phyloP scores from a whole-genome alignment of 1,140 invertebrate species.

The Euwallacea fornicatus region DNA sequence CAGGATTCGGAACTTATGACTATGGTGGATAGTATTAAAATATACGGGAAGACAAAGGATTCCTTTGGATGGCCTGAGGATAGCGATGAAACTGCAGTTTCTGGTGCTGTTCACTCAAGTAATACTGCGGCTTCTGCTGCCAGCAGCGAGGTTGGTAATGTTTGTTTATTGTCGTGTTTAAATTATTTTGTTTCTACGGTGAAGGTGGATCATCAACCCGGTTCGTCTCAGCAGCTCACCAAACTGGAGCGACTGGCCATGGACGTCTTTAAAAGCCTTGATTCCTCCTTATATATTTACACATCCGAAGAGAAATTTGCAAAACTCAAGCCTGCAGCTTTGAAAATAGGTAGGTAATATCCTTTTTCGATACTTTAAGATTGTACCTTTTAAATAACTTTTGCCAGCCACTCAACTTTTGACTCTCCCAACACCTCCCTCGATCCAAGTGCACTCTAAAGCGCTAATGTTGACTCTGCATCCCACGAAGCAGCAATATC shows the following conservation, averaged over 20 bases:
- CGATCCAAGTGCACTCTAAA: conserved; percentile 76
- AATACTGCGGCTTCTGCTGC: conserved; percentile 47
- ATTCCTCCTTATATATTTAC: conserved; percentile 44
- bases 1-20: conserved; percentile 41
- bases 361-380: too few relatives aligned
- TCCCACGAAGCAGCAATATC: conserved; percentile 70
- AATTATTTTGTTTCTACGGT: not conserved
- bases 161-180: not conserved
- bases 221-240: conserved; percentile 54
- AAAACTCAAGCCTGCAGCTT: conserved; percentile 60
- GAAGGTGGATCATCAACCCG: conserved; percentile 51
- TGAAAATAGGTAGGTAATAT: conserved; percentile 59
- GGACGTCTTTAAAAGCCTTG: conserved; percentile 35
- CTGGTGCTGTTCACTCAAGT: conserved; percentile 41
- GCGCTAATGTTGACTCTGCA: conserved; percentile 82
- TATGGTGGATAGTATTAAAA: conserved; percentile 56
- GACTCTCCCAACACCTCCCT: conserved; percentile 77
- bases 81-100: conserved; percentile 71
- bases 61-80: conserved; percentile 97
- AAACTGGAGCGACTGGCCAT: conserved; percentile 55
- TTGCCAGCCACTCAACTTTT: conserved; percentile 70
- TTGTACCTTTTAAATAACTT: not conserved
- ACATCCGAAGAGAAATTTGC: conserved; percentile 53
- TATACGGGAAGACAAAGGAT: conserved; percentile 93
- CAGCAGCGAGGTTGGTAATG: not conserved